Base-by-base conservation (phyloP, 1,140 invertebrate genomes). In the Sweltsa coloradensis region DNA sequence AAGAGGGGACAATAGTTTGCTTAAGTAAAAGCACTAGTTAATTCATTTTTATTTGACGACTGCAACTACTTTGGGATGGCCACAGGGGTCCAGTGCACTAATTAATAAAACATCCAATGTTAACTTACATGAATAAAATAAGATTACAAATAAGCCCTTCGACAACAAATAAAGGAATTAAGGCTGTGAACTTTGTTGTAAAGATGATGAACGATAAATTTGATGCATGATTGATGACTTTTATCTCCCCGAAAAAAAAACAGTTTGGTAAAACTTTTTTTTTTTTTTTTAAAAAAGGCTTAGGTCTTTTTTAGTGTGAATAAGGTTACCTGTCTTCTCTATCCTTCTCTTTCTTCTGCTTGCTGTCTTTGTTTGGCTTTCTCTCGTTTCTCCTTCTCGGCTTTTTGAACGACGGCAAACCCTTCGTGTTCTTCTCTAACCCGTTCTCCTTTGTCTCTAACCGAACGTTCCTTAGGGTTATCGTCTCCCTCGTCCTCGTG, bases 321-420 rank as follows among this genome's bases (percentile, higher is more conserved):
- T 2, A 24, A 45, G 14, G 37, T 53, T 63, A 86, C 84, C 85
- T 74, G 59, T 90, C 87, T 56, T 89, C 85, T 66, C 85, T 88
- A 55, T 90, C 87, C 58, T 87, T 88, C 56, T 89, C 86, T 57
- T 88, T 89, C 53, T 91, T 91, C 51, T 78, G 80, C 49, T 82
- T 78, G 55, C 82, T 81, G 21, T 89, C 85, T 13, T n/a, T 74
- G 58, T 55, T 83, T 80, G 3, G 83, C 79, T 57, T 80, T 78
- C 57, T 89, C 86, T 31, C 85, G 68, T 50, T 81, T 79, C 54
- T 86, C 83, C 56, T 76, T 76, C 49, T 85, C 81, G 36, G 83
- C 74, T 36, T 81, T 79, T 44, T 74, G 64, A 9, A 89, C 85
- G 57, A 76, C 73, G 24, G 77, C 66, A 6, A 73, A n/a, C n/a